Evolutionary conservation across 2,888 invertebrate species (phyloP), one percentile per base, ranked within the genome.

Genomic region (Heliconius erato): DNA sequence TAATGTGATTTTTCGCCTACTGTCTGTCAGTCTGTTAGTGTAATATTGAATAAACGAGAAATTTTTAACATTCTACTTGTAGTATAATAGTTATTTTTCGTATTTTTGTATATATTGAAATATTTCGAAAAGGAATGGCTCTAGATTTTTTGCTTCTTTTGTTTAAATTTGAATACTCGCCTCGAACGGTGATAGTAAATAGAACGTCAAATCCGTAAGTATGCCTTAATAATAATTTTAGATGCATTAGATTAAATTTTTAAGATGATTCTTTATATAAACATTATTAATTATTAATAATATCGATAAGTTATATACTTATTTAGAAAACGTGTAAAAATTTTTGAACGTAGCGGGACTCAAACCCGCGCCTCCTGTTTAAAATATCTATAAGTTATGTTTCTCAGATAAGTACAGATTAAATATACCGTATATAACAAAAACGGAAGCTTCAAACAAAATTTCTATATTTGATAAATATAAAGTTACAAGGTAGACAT

Each of bases 401-500:
- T 9, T 40, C 40, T 40, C 9, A 40, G 11, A 40, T 9, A 40
- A 9, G 9, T 11, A 40, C 49, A 49, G 49, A 5, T 49, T 49
- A 49, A 49, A 49, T 49, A 49, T 5, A 44, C 14, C 14, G 14
- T 44, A 35, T 26, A n/a, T 23, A 32, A 76, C 26, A 65, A 76
- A 69, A 65, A 44, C 77, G 40, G 81, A 32, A 78, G 81, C 71
- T 35, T 68, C 16, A 67, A 11, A 81, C 16, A 26, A 65, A 74
- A 74, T 40, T 49, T 67, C 72, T 79, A 67, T 49, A 26, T 71
- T 49, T 65, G 26, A 74, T 78, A 81, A 72, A 40, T 71, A 81
- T 78, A 11, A 78, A 59, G 79, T 77, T 79, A 79, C 68, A 79
- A 71, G 44, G 44, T 54, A 49, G 76, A 16, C 76, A 65, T 71